A percentile compares a stretch with the other conserved stretches of the same genome.
Evolutionary conservation across 2,888 invertebrate genomes (phyloP).

Genomic region (Cheilosia scutellata): DNA sequence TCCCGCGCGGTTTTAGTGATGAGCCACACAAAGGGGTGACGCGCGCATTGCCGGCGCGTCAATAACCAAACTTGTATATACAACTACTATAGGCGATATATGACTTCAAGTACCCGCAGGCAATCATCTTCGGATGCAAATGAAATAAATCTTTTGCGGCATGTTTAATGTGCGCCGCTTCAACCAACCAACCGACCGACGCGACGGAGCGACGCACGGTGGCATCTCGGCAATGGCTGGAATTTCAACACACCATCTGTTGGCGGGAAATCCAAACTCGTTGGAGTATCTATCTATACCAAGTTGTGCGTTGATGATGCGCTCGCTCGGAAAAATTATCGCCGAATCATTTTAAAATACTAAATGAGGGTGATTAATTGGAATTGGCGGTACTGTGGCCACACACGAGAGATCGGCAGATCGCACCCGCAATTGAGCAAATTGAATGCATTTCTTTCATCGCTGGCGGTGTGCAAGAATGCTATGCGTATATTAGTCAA

Average conservation of each 20-base stretch:
- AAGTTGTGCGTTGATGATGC: neutral
- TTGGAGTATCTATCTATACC: neutral
- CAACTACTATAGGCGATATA: slow-evolving; percentile 18
- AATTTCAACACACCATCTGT: slow-evolving; percentile 73
- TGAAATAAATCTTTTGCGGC: slow-evolving; percentile 74
- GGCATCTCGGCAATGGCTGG: slow-evolving; percentile 66
- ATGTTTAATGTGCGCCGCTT: slow-evolving; percentile 65
- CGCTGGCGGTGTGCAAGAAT: slow-evolving; percentile 12
- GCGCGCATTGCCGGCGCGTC: slow-evolving; percentile 50
- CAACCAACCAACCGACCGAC: slow-evolving; percentile 2
- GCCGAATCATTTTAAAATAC: slow-evolving; percentile 62
- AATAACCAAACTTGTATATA: slow-evolving; percentile 56
- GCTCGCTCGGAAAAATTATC: slow-evolving; percentile 54
- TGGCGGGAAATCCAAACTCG: slow-evolving; percentile 39
- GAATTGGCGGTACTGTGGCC: slow-evolving; percentile 59
- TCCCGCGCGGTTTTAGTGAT: slow-evolving; percentile 40
- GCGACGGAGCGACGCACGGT: neutral
- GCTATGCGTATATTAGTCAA: neutral
- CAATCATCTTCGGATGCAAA: slow-evolving; percentile 73
- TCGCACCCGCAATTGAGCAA: slow-evolving; percentile 72
- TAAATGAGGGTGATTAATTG: slow-evolving; percentile 74
- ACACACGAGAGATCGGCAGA: slow-evolving; percentile 60
- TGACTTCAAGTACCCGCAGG: slow-evolving; percentile 14
- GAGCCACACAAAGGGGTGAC: slow-evolving; percentile 28
- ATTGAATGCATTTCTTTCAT: slow-evolving; percentile 61